phyloP scores from a whole-genome alignment of 2,888 invertebrate species.

The Allacma fusca region DNA sequence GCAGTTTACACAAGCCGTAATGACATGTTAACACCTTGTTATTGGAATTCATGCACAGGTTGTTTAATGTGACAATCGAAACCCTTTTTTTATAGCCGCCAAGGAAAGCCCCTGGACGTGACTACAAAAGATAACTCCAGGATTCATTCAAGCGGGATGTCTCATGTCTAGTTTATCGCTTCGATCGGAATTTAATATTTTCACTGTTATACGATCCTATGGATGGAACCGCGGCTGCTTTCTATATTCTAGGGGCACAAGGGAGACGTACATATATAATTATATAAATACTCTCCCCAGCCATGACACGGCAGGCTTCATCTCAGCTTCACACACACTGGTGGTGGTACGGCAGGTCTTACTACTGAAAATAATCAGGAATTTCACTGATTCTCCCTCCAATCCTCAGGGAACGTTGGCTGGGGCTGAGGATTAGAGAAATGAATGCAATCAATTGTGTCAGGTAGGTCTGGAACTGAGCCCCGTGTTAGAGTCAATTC shows the following conservation, averaged over 20 bases:
- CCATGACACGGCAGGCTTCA: neutral
- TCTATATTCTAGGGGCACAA: no score
- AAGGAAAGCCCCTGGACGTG: slow-evolving; percentile 12
- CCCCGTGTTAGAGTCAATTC: neutral
- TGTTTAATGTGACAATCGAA: slow-evolving; percentile 16
- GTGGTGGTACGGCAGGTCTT: neutral
- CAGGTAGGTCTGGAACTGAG: neutral
- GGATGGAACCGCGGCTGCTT: neutral
- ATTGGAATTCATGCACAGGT: slow-evolving; percentile 16
- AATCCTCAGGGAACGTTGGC: no score
- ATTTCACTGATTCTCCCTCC: neutral
- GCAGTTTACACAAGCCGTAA: neutral
- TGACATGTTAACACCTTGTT: slow-evolving; percentile 16
- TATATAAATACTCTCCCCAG: neutral
- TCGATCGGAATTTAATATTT: slow-evolving; percentile 16
- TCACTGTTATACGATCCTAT: neutral
- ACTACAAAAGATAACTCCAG: slow-evolving; percentile 11
- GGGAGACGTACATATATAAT: no score
- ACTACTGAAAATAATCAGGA: slow-evolving; percentile 16
- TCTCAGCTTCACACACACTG: neutral
- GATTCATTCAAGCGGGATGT: slow-evolving; percentile 16
- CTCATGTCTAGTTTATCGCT: slow-evolving; percentile 10
- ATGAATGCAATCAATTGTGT: slow-evolving; percentile 2
- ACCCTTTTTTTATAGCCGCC: slow-evolving; percentile 5
- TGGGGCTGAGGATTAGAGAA: no score